Evolutionary conservation across 2,888 invertebrate genomes (phyloP), one percentile per base, ranked within the genome.

Genomic region (Papilio demoleus): DNA sequence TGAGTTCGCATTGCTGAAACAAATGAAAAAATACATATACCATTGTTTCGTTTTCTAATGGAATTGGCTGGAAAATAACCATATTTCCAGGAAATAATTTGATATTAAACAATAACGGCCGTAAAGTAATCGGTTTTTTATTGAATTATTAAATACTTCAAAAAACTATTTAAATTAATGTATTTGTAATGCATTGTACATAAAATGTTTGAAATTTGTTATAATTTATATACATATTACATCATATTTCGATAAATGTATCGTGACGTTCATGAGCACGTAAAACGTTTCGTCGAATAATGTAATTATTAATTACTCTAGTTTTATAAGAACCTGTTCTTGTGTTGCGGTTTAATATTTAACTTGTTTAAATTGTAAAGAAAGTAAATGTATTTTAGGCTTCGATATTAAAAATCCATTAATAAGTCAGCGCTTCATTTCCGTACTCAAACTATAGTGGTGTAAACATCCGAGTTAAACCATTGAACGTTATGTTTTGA

Each of bases 271-370:
- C 27, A 60, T n/a, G n/a, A 40, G n/a, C 4, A 6, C 17, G 53
- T 31, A 56, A 38, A 24, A 8, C 24, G 60, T 14, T 60, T 47
- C 31, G 17, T n/a, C 50, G 64, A 58, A 47, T 40, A n/a, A 42
- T 22, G 27, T 19, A 38, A 34, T 56, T 56, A 62, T 17, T 19
- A 38, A 34, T 56, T 56, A 62, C 40, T 2, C 8, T 27, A 58
- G 38, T 64, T 64, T 64, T 50, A 22, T 63, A 53, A 53, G 27
- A 64, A 64, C 50, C 24, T 17, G 63, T 64, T 64, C 22, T 38
- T 60, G n/a, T 60, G 27, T 40, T 60, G 38, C n/a, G 31, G 27
- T 60, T 40, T 60, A 8, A 40, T 60, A 38, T 38, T 6, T 38
- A 60, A 60, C 9, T 24, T 0, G 27, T 24, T 40, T 2, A 22